Evolutionary conservation across 1,140 invertebrate genomes (phyloP).

Genomic region (Mamestra configurata): DNA sequence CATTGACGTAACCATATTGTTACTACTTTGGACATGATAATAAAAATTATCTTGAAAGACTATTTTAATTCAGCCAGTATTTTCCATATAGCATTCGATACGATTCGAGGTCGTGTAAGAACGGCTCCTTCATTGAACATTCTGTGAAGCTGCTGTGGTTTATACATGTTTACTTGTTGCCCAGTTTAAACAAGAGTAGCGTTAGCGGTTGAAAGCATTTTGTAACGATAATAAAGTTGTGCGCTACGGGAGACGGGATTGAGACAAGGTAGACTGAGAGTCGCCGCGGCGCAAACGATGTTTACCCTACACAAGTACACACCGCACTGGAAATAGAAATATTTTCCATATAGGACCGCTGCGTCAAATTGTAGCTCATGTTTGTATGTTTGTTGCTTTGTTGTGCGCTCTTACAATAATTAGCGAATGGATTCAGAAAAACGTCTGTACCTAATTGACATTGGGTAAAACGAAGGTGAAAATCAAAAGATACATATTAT

Average conservation of each 20-base stretch:
- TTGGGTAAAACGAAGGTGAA: no score
- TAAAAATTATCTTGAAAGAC: no score
- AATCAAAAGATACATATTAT: no score
- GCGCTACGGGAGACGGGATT: constrained; percentile 18
- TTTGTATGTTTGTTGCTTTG: neutral
- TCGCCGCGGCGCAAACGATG: constrained; percentile 44
- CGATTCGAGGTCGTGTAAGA: neutral
- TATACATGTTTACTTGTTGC: constrained; percentile 23
- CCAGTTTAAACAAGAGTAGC: constrained; percentile 15
- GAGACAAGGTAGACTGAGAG: constrained; percentile 43
- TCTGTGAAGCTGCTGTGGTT: neutral
- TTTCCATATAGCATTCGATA: neutral
- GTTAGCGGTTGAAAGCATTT: constrained; percentile 26
- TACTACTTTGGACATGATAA: neutral
- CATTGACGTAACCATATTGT: neutral
- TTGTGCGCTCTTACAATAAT: constrained; percentile 7
- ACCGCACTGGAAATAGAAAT: constrained; percentile 35
- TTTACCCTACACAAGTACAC: constrained; percentile 32
- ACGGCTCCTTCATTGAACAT: constrained; percentile 5
- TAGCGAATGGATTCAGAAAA: no score
- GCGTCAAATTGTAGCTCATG: constrained; percentile 38
- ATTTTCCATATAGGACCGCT: constrained; percentile 34
- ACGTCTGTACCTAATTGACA: no score
- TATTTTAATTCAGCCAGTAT: neutral
- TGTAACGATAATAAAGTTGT: constrained; percentile 31